Evolutionary conservation across 2,888 invertebrate species (phyloP).

Genomic region (Cactoblastis cactorum): DNA sequence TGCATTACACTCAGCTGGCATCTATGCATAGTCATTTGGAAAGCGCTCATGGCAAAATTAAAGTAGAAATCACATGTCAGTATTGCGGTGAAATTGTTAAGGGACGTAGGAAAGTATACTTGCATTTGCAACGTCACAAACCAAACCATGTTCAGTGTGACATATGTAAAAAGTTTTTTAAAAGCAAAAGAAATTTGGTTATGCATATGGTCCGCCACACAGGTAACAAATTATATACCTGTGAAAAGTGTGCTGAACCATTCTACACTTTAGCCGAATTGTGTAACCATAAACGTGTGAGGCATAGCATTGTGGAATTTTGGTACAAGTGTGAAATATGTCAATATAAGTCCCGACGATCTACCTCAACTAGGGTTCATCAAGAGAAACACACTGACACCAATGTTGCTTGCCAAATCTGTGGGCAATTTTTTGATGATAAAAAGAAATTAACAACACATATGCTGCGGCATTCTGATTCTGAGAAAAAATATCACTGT

Average conservation of each 20-base stretch:
- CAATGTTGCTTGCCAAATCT: conserved; percentile 46
- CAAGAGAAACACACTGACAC: conserved; percentile 38
- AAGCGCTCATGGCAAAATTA: conserved; percentile 39
- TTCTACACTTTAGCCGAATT: conserved; percentile 54
- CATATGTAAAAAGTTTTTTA: conserved; percentile 43
- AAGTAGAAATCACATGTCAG: conserved; percentile 48
- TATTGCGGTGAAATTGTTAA: conserved; percentile 53
- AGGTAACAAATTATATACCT: conserved; percentile 47
- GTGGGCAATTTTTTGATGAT: conserved; percentile 51
- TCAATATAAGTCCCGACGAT: conserved; percentile 37
- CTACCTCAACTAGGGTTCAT: conserved; percentile 38
- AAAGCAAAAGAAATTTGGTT: conserved; percentile 28
- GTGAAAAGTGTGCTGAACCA: conserved; percentile 54
- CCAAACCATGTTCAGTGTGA: conserved; percentile 33
- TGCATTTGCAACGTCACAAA: conserved; percentile 45
- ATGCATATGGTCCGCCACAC: conserved; percentile 53
- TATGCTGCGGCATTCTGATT: conserved; percentile 42
- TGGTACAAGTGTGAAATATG: conserved; percentile 48
- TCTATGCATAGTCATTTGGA: conserved; percentile 52
- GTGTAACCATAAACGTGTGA: conserved; percentile 45
- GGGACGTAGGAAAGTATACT: conserved; percentile 44
- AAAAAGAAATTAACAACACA: conserved; percentile 43
- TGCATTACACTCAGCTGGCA: conserved; percentile 46
- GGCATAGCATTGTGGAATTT: conserved; percentile 38
- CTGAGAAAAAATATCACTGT: conserved; percentile 46